phyloP scores from a whole-genome alignment of 2,113 vertebrate species.

The Hypanus sabinus region DNA sequence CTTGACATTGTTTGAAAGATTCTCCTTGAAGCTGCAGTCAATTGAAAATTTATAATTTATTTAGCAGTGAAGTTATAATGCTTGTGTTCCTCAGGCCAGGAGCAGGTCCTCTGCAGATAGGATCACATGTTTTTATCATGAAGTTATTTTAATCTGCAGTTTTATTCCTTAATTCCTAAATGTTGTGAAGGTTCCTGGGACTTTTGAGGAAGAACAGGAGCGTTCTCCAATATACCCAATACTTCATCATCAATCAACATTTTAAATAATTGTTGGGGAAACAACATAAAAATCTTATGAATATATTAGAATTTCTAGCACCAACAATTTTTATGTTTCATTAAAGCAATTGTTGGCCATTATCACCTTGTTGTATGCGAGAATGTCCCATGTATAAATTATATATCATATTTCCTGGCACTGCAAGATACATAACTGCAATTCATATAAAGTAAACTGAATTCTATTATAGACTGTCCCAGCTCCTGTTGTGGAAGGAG shows the following conservation, averaged over 20 bases:
- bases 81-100: not conserved
- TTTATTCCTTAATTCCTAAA: not conserved
- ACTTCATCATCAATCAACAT: not conserved
- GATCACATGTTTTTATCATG: not conserved
- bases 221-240: not conserved
- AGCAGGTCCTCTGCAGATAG: not conserved
- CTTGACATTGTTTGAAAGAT: not conserved
- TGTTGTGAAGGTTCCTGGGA: not conserved
- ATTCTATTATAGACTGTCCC: too few species aligned
- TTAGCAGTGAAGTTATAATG: not conserved
- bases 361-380: not conserved
- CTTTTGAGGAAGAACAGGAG: not conserved
- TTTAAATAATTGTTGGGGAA: not conserved
- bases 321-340: too few species aligned
- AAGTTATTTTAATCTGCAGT: not conserved
- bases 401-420: not conserved
- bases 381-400: not conserved
- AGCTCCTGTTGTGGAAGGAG: too few species aligned
- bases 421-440: too few species aligned
- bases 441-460: too few species aligned
- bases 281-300: too few species aligned
- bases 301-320: too few species aligned
- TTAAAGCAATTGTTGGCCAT: not conserved
- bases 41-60: not conserved
- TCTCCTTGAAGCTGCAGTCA: not conserved